Percentiles rank a stretch among this genome's conserved stretches.
These are phyloP conservation scores for Eutrigla gurnardus DNA, from an alignment of 2,797 vertebrate genomes.

Conservation along the genomic window DNA sequence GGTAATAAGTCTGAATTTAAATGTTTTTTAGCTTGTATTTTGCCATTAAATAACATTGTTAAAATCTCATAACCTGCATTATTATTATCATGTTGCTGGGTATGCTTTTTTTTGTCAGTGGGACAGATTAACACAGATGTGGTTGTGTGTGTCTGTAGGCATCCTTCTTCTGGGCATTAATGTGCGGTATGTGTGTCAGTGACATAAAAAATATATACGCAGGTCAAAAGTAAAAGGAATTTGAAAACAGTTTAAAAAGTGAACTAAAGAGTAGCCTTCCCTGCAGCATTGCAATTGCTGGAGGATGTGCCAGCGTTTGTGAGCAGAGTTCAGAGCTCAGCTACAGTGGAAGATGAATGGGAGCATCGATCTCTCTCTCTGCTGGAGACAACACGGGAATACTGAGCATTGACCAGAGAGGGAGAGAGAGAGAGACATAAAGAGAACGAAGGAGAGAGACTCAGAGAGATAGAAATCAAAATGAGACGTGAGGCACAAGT, in stretches of 20 bases:
- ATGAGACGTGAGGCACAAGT: slow-evolving; percentile 44
- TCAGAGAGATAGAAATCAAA: slow-evolving; percentile 46
- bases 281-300: background rate
- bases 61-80: background rate
- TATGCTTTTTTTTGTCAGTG: no score
- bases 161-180: background rate
- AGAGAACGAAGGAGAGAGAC: slow-evolving; percentile 25
- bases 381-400: slow-evolving; percentile 60
- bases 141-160: background rate
- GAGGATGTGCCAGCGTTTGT: slow-evolving; percentile 35
- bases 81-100: background rate
- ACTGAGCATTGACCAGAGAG: slow-evolving; percentile 56
- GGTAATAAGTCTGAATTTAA: background rate
- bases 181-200: slow-evolving; percentile 18
- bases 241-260: slow-evolving; percentile 32
- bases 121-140: background rate
- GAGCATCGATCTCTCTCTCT: slow-evolving; percentile 61
- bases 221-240: slow-evolving; percentile 25
- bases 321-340: slow-evolving; percentile 55
- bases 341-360: slow-evolving; percentile 64
- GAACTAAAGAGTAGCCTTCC: slow-evolving; percentile 24
- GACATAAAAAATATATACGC: background rate
- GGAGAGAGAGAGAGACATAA: slow-evolving; percentile 15
- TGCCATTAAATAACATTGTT: background rate
- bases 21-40: background rate